Base-by-base conservation (phyloP, 1,140 invertebrate species). In the Sarcophaga bullata region DNA sequence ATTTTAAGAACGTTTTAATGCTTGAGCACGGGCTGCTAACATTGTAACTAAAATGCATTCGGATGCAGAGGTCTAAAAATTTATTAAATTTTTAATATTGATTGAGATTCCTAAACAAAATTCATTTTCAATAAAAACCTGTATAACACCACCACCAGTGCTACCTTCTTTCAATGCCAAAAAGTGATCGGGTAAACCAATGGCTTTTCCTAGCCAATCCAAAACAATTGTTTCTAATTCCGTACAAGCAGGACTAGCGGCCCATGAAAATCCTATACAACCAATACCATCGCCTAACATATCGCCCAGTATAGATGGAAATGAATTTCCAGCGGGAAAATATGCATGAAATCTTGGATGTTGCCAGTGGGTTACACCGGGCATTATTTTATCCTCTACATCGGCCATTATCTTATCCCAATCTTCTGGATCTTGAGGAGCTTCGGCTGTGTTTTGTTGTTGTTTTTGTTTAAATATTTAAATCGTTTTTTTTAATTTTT, bases 311-410 rank as follows among this genome's bases (percentile, higher is more conserved):
- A 99, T 98, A 0, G 98, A 99, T 2, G 98, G 98, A 90, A 95
- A 99, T 0, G 96, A 98, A 91, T 99, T 99, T 46, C 98, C 98
- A 0, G 98, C 94, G 3, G 98, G 98, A 89, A 99, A 99, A 90
- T 99, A 99, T 0, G 98, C 98, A 90, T 99, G 98, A 91, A 99
- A 99, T 78, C 97, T 92, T 0, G 98, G 98, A 93, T 99, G 98
- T 90, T 99, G 98, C 98, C 98, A 99, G 90, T 99, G 98, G 0
- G 98, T 99, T 82, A 98, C 96, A 54, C 98, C 98, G 0, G 98
- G 98, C 97, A 99, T 99, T 84, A 99, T 99, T 91, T 97, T 97
- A 47, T 93, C 93, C 90, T 99, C 97, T 3, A 99, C 95, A 89
- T 99, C 98, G 13, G 91, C 91, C 96, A 99, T 97, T 58, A 99